Evolutionary conservation across 2,888 invertebrate species (phyloP).

Genomic region (Euproctis similis): DNA sequence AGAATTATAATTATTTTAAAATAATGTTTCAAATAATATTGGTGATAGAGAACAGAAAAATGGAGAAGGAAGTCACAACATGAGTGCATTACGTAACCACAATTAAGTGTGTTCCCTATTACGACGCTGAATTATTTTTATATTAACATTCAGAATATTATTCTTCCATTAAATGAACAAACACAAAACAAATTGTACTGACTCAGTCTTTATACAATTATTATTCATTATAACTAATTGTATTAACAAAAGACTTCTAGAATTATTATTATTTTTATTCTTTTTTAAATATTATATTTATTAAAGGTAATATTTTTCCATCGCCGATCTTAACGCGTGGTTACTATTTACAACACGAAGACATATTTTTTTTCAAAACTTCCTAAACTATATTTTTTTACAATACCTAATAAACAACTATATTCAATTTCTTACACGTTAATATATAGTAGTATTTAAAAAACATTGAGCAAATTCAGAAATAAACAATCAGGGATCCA

Average conservation of each 20-base stretch:
- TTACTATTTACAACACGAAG: slow-evolving; percentile 26
- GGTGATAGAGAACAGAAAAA: too few species aligned
- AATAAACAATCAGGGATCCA: slow-evolving; percentile 22
- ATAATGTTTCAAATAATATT: too few species aligned
- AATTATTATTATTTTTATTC: too few species aligned
- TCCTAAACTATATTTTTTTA: slow-evolving; percentile 27
- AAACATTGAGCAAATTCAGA: slow-evolving; percentile 54
- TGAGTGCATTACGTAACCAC: too few species aligned
- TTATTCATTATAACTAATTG: slow-evolving; percentile 24
- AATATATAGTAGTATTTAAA: slow-evolving; percentile 30
- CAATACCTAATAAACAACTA: slow-evolving; percentile 32
- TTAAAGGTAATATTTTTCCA: too few species aligned
- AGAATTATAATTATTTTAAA: too few species aligned
- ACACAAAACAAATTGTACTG: slow-evolving; percentile 15
- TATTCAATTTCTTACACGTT: slow-evolving; percentile 26
- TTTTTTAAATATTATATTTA: too few species aligned
- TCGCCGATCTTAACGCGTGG: slow-evolving; percentile 15
- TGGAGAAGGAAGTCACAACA: too few species aligned
- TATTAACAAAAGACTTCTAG: slow-evolving; percentile 13
- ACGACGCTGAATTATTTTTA: too few species aligned
- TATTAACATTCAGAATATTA: too few species aligned
- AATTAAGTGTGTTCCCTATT: too few species aligned
- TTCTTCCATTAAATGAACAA: too few species aligned
- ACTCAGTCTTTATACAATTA: slow-evolving; percentile 28
- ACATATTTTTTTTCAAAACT: slow-evolving; percentile 20